Percentiles rank a stretch among this genome's conserved stretches.
These are phyloP conservation scores for Idaea aversata DNA, from an alignment of 2,888 invertebrate genomes.

Conservation along the genomic window DNA sequence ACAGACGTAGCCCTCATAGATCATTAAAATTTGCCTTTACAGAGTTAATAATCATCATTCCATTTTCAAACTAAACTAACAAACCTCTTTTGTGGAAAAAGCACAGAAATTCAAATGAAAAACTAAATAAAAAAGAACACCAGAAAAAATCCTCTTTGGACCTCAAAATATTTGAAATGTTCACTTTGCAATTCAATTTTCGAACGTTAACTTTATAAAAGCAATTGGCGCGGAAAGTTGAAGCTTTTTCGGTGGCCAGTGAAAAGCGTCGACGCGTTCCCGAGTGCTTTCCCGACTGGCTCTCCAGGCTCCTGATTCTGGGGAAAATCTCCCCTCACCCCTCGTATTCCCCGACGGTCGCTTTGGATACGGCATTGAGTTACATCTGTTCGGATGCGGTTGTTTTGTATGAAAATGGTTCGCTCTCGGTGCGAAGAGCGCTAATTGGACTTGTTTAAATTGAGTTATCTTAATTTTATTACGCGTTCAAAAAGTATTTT, in stretches of 20 bases:
- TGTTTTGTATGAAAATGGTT: conserved; percentile 12
- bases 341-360: conserved; percentile 40
- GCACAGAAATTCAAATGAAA: conserved; percentile 8
- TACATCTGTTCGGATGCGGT: conserved; percentile 54
- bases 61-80: neutral
- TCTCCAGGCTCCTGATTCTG: conserved; percentile 33
- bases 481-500: neutral
- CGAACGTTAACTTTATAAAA: conserved; percentile 32
- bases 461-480: conserved; percentile 2
- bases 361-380: conserved; percentile 59
- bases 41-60: neutral
- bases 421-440: conserved; percentile 1
- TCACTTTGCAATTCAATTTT: conserved; percentile 11
- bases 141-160: conserved; percentile 1
- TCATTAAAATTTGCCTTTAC: too few species aligned
- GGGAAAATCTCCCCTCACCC: conserved; percentile 28
- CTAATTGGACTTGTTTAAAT: neutral
- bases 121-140: conserved; percentile 10
- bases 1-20: too few species aligned
- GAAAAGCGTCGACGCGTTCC: conserved; percentile 21
- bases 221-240: conserved; percentile 39
- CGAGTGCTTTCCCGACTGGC: conserved; percentile 30
- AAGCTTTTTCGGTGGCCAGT: conserved; percentile 18
- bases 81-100: neutral
- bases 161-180: neutral